Conservation (phyloP, 2,888 invertebrate genomes). For the Drosophila quinaria region DNA sequence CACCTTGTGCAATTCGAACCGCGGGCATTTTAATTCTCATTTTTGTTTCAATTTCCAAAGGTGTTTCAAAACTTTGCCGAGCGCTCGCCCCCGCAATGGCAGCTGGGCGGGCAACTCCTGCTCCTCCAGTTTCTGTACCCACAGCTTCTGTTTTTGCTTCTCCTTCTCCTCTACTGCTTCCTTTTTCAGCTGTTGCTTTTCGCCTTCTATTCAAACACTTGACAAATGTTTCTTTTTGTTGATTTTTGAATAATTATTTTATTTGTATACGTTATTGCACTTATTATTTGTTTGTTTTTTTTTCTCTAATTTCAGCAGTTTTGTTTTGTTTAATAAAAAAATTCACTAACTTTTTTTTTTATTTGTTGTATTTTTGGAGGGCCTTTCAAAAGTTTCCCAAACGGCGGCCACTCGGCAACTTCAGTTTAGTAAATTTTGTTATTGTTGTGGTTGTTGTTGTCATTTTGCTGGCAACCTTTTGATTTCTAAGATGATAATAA, state of each 20-base stretch:
- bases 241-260: conserved; percentile 12
- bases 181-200: conserved; percentile 21
- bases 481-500: conserved; percentile 18
- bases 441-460: conserved; percentile 38
- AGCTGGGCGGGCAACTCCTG: conserved; percentile 63
- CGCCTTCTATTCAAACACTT: conserved; percentile 28
- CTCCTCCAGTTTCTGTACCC: conserved; percentile 12
- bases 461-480: conserved; percentile 45
- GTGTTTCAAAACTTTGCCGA: conserved; percentile 63
- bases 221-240: conserved; percentile 37
- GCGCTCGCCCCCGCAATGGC: conserved; percentile 60
- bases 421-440: conserved; percentile 44
- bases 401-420: conserved; percentile 31
- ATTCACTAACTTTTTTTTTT: conserved; percentile 28
- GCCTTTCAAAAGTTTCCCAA: conserved; percentile 36
- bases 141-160: conserved; percentile 15
- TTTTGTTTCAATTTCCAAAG: conserved; percentile 86
- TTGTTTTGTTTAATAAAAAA: conserved; percentile 11
- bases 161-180: conserved; percentile 6
- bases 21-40: conserved; percentile 99
- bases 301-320: conserved; percentile 9
- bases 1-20: conserved; percentile 98
- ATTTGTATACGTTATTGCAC: conserved; percentile 45
- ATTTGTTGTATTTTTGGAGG: conserved; percentile 7
- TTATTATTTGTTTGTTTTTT: conserved; percentile 28